Evolutionary conservation across 2,888 invertebrate genomes (phyloP).

Genomic region (Petrophora chlorosata): DNA sequence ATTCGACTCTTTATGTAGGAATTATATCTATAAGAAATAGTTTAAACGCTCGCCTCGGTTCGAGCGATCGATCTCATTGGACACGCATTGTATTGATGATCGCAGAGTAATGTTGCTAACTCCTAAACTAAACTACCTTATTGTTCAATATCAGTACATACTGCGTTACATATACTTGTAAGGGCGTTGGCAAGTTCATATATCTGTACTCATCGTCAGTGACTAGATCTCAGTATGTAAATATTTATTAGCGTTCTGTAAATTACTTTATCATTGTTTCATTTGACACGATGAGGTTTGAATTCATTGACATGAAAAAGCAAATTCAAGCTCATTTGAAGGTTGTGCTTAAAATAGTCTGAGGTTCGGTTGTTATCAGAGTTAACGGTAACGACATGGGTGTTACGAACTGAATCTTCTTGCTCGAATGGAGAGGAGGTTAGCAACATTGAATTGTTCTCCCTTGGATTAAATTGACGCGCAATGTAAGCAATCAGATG

Average conservation of each 20-base stretch:
- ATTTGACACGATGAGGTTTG: conserved; percentile 36
- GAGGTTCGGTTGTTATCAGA: conserved; percentile 58
- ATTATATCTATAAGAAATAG: conserved; percentile 60
- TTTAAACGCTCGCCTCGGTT: conserved; percentile 59
- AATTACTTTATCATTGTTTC: conserved; percentile 33
- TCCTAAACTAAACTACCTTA: conserved; percentile 42
- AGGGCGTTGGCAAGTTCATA: conserved; percentile 35
- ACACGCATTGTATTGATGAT: conserved; percentile 51
- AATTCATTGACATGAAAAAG: conserved; percentile 44
- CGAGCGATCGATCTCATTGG: conserved; percentile 70
- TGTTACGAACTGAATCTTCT: conserved; percentile 33
- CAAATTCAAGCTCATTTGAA: conserved; percentile 66
- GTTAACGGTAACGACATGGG: conserved; percentile 37
- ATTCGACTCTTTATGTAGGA: conserved; percentile 36
- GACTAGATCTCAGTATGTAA: conserved; percentile 53
- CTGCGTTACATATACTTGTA: conserved; percentile 27
- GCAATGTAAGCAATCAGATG: conserved; percentile 3
- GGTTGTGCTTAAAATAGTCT: conserved; percentile 73
- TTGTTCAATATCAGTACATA: conserved; percentile 15
- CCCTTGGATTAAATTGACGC: conserved; percentile 20
- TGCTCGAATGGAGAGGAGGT: conserved; percentile 52
- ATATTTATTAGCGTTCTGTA: conserved; percentile 42
- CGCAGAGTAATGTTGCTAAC: conserved; percentile 70
- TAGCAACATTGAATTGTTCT: conserved; percentile 64
- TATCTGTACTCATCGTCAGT: conserved; percentile 37